A percentile compares a stretch with the other conserved stretches of the same genome.
These are phyloP conservation scores for Temnothorax longispinosus DNA, from an alignment of 1,140 invertebrate genomes.

Conservation along the genomic window DNA sequence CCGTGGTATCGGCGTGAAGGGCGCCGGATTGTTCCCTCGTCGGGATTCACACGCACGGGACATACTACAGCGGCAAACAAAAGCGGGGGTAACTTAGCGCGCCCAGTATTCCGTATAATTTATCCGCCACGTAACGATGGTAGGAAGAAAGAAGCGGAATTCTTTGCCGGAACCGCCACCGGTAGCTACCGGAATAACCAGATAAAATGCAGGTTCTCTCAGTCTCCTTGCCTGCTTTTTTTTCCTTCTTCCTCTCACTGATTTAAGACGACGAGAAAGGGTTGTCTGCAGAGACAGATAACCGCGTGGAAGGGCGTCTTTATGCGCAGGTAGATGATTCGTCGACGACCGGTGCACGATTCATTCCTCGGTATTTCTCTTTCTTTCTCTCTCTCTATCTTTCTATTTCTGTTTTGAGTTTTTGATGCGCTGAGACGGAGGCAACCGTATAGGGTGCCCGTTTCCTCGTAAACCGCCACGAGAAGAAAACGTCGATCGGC, in stretches of 20 bases:
- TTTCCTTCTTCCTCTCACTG: conserved; percentile 23
- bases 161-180: conserved; percentile 66
- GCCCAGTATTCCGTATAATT: conserved; percentile 77
- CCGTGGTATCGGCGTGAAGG: conserved; percentile 30
- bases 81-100: conserved; percentile 59
- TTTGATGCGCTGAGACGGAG: conserved; percentile 8
- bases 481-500: conserved; percentile 43
- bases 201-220: conserved; percentile 72
- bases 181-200: conserved; percentile 77
- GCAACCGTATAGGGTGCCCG: conserved; percentile 3
- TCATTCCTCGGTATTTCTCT: conserved; percentile 50
- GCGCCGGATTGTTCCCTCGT: conserved; percentile 16
- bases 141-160: conserved; percentile 58
- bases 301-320: conserved; percentile 45
- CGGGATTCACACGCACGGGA: conserved; percentile 58
- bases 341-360: conserved; percentile 71
- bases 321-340: conserved; percentile 71
- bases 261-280: conserved; percentile 49
- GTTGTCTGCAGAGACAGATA: conserved; percentile 60
- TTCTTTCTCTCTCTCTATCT: neutral
- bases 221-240: neutral
- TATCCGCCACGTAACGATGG: conserved; percentile 63
- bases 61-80: conserved; percentile 54
- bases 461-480: conserved; percentile 38
- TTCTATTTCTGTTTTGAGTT: neutral